Evolutionary conservation across 2,888 invertebrate species (phyloP).

Genomic region (Malacosoma neustria): DNA sequence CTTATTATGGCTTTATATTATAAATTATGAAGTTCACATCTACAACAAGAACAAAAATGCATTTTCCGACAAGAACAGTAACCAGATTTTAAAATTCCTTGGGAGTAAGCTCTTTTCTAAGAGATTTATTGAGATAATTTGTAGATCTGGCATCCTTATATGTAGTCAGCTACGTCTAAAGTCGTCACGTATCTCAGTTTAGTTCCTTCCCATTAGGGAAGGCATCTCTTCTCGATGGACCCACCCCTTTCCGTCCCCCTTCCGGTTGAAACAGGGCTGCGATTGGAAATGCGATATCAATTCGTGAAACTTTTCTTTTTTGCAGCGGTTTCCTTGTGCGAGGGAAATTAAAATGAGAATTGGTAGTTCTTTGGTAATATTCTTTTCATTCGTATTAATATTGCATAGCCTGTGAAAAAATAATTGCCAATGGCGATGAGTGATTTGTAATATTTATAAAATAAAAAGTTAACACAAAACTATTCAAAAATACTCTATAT

Average conservation of each 20-base stretch:
- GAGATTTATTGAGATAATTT: background rate
- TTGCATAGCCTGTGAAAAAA: no score
- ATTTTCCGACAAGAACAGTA: no score
- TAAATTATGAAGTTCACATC: no score
- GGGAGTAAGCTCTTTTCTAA: background rate
- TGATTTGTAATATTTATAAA: no score
- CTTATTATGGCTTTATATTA: no score
- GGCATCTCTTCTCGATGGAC: background rate
- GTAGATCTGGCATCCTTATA: background rate
- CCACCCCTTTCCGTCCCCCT: slow-evolving; percentile 11
- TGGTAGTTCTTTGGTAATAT: no score
- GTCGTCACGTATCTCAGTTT: background rate
- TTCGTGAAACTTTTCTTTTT: slow-evolving; percentile 41
- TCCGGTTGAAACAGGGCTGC: slow-evolving; percentile 25
- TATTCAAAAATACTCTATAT: no score
- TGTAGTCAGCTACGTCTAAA: background rate
- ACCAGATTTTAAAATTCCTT: background rate
- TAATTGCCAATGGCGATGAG: no score
- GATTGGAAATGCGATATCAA: slow-evolving; percentile 49
- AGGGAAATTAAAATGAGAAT: slow-evolving; percentile 49
- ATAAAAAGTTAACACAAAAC: no score
- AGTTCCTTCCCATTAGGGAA: background rate
- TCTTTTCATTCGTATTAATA: no score
- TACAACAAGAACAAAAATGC: no score
- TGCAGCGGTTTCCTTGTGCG: slow-evolving; percentile 18